A percentile compares a stretch with the other conserved stretches of the same genome.
These are phyloP conservation scores for Heliothis subflexa DNA, from an alignment of 1,140 invertebrate species.

Conservation along the genomic window DNA sequence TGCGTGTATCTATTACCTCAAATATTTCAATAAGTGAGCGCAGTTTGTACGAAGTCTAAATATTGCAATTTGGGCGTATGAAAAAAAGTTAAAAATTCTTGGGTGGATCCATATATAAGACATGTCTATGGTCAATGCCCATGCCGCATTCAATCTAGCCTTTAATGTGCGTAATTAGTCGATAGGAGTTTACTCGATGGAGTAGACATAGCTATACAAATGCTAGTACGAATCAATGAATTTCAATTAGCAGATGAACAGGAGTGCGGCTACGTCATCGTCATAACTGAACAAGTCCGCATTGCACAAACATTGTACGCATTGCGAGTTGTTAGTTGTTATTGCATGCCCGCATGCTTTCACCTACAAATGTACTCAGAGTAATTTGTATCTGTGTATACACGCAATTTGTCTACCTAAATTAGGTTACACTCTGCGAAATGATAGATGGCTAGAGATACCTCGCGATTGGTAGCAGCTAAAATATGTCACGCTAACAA, in stretches of 20 bases:
- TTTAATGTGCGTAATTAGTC: constrained; percentile 6
- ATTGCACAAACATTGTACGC: constrained; percentile 56
- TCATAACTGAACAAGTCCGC: constrained; percentile 48
- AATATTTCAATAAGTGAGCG: constrained; percentile 19
- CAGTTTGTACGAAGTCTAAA: not conserved
- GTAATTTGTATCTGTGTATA: constrained; percentile 16
- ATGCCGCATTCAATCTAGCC: not conserved
- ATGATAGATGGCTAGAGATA: not conserved
- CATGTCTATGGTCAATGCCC: not conserved
- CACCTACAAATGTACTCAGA: constrained; percentile 31
- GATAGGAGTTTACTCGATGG: constrained; percentile 21
- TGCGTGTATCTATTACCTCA: not conserved
- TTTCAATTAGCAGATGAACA: constrained; percentile 61
- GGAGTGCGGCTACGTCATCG: constrained; percentile 41
- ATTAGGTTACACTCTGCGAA: not conserved
- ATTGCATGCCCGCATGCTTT: constrained; percentile 61
- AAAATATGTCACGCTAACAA: not conserved
- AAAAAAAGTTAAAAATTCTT: no score
- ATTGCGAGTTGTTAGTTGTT: constrained; percentile 59
- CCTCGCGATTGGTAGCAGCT: not conserved
- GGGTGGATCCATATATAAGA: no score
- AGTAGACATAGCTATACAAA: not conserved
- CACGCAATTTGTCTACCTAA: constrained; percentile 7
- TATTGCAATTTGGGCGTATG: not conserved
- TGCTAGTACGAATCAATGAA: constrained; percentile 56